These are phyloP conservation scores for Anguilla obscura DNA, from an alignment of 2,797 vertebrate species.

Conservation along the genomic window DNA sequence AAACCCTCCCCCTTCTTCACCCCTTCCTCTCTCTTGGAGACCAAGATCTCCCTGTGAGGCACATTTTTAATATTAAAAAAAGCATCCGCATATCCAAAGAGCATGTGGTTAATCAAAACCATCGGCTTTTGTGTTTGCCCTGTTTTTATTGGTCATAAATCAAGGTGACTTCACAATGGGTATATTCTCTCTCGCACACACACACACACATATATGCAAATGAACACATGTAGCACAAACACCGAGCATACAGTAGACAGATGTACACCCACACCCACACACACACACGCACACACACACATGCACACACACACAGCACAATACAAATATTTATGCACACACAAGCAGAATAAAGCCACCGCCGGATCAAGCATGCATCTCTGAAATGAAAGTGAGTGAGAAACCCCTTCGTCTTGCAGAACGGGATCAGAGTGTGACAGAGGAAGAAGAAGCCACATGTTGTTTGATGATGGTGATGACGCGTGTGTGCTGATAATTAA, in stretches of 20 bases:
- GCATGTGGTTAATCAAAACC: constrained; percentile 74
- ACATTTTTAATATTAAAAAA: constrained; percentile 44
- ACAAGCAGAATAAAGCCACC: constrained; percentile 24
- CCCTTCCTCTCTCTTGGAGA: constrained; percentile 50
- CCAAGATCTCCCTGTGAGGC: constrained; percentile 32
- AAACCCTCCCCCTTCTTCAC: constrained; percentile 59
- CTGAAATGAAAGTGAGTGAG: constrained; percentile 45
- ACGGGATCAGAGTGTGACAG: constrained; percentile 54
- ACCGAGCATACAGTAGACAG: constrained; percentile 1
- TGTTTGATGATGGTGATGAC: constrained; percentile 48
- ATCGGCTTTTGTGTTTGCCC: constrained; percentile 64
- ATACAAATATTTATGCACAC: constrained; percentile 29
- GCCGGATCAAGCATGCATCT: constrained; percentile 49
- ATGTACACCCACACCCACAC: constrained; percentile 15
- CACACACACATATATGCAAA: constrained; percentile 5
- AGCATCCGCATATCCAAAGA: constrained; percentile 61
- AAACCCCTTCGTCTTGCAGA: constrained; percentile 49
- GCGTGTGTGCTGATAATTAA: constrained; percentile 65
- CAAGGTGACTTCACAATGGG: constrained; percentile 64
- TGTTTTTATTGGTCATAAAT: constrained; percentile 72
- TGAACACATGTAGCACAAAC: neutral
- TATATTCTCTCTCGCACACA: constrained; percentile 55
- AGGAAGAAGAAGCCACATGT: constrained; percentile 43
- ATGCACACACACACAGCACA: constrained; percentile 41
- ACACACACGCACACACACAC: constrained; percentile 41